These are phyloP conservation scores for Cyphomyrus plagiostoma DNA, from an alignment of 2,113 vertebrate genomes.

Conservation along the genomic window DNA sequence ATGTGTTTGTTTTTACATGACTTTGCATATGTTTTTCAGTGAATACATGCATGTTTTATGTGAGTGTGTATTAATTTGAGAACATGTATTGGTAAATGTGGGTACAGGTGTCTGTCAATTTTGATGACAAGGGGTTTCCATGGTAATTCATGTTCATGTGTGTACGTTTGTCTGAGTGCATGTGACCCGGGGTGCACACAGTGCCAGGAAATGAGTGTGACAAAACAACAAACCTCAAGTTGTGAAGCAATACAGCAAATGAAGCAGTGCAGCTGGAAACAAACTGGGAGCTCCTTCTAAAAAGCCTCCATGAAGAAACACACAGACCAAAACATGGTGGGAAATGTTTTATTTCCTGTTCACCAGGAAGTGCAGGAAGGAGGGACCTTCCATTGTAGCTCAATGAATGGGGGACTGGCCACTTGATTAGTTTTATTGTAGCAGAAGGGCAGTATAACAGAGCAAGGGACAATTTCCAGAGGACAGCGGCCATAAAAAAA, in stretches of 20 bases:
- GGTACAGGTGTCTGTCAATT: background rate
- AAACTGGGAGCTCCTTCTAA: background rate
- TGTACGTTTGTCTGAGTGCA: background rate
- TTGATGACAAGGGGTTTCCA: background rate
- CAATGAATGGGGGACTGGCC: background rate
- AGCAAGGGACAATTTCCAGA: background rate
- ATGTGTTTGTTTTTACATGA: background rate
- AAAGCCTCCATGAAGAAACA: background rate
- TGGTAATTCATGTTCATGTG: background rate
- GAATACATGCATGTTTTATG: background rate
- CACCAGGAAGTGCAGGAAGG: background rate
- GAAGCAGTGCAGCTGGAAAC: background rate
- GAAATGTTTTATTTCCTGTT: background rate
- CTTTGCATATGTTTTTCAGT: background rate
- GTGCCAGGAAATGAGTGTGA: background rate
- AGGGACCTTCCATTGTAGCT: background rate
- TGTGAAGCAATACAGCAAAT: background rate
- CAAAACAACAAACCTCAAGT: background rate
- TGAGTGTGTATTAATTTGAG: background rate
- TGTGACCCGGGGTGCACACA: background rate
- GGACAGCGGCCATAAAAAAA: background rate
- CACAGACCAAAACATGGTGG: background rate
- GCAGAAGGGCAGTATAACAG: background rate
- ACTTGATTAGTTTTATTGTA: constrained; percentile 14
- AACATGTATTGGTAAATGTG: background rate